Percentiles rank a stretch among this genome's conserved stretches.
These are phyloP conservation scores for Carabus problematicus DNA, from an alignment of 2,888 invertebrate genomes.

Conservation along the genomic window DNA sequence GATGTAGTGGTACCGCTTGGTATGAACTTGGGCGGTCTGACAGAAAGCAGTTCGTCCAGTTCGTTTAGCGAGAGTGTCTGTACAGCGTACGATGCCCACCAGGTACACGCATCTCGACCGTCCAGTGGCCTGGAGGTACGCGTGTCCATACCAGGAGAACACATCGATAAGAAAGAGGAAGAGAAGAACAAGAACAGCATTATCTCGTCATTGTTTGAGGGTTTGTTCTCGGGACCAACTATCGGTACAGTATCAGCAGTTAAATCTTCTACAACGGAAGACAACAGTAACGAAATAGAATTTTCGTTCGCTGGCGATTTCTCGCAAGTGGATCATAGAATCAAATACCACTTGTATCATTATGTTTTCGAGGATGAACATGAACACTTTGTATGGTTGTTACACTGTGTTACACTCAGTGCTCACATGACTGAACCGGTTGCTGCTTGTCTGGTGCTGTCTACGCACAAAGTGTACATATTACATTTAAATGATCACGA, in stretches of 20 bases:
- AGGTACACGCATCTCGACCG: slow-evolving; percentile 7
- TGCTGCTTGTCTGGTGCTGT: slow-evolving; percentile 62
- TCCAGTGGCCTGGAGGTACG: slow-evolving; percentile 11
- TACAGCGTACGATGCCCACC: slow-evolving; percentile 65
- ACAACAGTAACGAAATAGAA: slow-evolving; percentile 8
- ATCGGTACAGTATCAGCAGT: slow-evolving; percentile 18
- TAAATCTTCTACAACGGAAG: not conserved
- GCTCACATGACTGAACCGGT: slow-evolving; percentile 54
- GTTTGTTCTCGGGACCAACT: slow-evolving; percentile 33
- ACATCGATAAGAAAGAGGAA: slow-evolving; percentile 43
- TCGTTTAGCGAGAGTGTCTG: slow-evolving; percentile 69
- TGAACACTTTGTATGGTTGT: slow-evolving; percentile 64
- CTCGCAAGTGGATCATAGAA: slow-evolving; percentile 64
- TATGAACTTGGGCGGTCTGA: slow-evolving; percentile 58
- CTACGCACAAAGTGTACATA: slow-evolving; percentile 63
- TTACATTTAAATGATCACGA: slow-evolving; percentile 61
- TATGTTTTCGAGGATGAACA: slow-evolving; percentile 63
- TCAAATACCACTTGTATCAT: slow-evolving; percentile 66
- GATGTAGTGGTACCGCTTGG: slow-evolving; percentile 52
- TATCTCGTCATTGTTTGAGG: slow-evolving; percentile 25
- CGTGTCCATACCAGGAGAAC: slow-evolving; percentile 20
- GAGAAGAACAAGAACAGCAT: slow-evolving; percentile 42
- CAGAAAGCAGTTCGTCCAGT: slow-evolving; percentile 70
- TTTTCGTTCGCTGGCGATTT: slow-evolving; percentile 64
- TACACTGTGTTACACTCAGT: slow-evolving; percentile 61